Evolutionary conservation across 2,888 invertebrate genomes (phyloP).

Genomic region (Plusia festucae): DNA sequence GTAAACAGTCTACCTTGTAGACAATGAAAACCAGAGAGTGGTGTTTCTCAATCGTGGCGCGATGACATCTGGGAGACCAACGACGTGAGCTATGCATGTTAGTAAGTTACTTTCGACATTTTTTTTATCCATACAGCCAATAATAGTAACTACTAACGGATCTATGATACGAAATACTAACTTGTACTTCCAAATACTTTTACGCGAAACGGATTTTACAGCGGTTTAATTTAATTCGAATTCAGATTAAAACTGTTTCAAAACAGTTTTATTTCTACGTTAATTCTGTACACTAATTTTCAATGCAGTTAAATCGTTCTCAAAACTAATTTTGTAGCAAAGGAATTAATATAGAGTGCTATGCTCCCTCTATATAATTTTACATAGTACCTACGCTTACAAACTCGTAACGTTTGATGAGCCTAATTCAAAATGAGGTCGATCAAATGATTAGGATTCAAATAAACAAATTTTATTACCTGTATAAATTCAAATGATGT

Average conservation of each 20-base stretch:
- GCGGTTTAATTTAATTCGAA: too few species aligned
- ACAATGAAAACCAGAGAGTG: constrained; percentile 39
- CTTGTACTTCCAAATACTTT: too few species aligned
- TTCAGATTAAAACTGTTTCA: too few species aligned
- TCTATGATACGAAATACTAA: background rate
- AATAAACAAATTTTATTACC: background rate
- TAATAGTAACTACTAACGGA: background rate
- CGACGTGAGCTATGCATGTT: background rate
- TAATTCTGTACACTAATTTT: too few species aligned
- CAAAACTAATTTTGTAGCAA: background rate
- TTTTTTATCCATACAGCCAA: background rate
- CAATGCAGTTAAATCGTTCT: background rate
- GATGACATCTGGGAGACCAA: background rate
- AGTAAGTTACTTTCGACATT: background rate
- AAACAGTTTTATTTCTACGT: too few species aligned
- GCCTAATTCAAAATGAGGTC: background rate
- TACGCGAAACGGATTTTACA: too few species aligned
- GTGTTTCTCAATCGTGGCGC: constrained; percentile 39
- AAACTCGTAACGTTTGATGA: background rate
- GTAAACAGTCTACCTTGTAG: constrained; percentile 42
- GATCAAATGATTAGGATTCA: background rate
- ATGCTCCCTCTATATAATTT: too few species aligned
- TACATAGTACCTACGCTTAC: background rate
- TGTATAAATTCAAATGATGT: background rate
- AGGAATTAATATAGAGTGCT: background rate